phyloP scores from a whole-genome alignment of 2,888 invertebrate genomes.

The Axea sp. region DNA sequence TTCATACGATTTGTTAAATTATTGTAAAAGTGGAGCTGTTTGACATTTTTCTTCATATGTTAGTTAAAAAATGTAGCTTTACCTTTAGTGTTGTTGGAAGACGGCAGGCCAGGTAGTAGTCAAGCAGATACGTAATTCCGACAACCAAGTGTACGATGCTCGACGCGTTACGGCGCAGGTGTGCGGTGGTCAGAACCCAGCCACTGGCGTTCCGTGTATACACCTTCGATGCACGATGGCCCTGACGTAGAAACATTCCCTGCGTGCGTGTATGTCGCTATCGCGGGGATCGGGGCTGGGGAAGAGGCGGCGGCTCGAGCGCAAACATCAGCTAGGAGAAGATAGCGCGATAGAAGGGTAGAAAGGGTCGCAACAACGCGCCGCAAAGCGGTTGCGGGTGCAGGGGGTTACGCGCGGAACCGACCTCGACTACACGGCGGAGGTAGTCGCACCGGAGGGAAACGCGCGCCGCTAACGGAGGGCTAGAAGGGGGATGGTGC shows the following conservation, averaged over 20 bases:
- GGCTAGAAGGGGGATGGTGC: slow-evolving; percentile 73
- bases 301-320: slow-evolving; percentile 28
- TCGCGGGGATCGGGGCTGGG: slow-evolving; percentile 39
- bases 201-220: slow-evolving; percentile 69
- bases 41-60: no score
- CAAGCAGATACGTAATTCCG: slow-evolving; percentile 4
- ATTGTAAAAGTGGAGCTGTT: no score
- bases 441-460: slow-evolving; percentile 62
- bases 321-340: slow-evolving; percentile 55
- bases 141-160: slow-evolving; percentile 31
- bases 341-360: slow-evolving; percentile 61
- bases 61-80: no score
- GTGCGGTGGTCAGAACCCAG: slow-evolving; percentile 71
- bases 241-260: slow-evolving; percentile 63
- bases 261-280: slow-evolving; percentile 62
- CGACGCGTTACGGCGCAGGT: slow-evolving; percentile 65
- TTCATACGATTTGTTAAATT: no score
- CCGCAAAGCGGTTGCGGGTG: slow-evolving; percentile 53
- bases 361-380: slow-evolving; percentile 63
- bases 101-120: not conserved
- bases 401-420: slow-evolving; percentile 54
- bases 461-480: slow-evolving; percentile 60
- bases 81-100: no score
- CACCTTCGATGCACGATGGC: slow-evolving; percentile 66
- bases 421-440: slow-evolving; percentile 56